phyloP scores from a whole-genome alignment of 2,888 invertebrate species.

The Lithophane leautieri region DNA sequence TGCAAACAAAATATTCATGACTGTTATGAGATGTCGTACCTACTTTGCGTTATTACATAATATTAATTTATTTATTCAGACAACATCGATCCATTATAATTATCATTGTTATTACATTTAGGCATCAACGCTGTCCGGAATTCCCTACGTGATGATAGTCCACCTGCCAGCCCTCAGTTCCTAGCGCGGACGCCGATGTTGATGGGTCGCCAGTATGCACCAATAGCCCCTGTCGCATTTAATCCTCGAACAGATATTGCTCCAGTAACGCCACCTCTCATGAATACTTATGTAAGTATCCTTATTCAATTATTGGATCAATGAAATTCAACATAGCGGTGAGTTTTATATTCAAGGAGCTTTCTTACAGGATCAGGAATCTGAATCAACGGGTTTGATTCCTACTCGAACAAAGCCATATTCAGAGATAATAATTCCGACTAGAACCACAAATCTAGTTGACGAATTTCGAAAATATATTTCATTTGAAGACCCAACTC shows the following conservation, averaged over 20 bases:
- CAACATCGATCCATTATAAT: background rate
- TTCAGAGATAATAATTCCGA: slow-evolving; percentile 66
- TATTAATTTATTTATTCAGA: background rate
- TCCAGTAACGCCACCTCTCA: slow-evolving; percentile 74
- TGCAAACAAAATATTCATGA: background rate
- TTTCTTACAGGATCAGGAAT: slow-evolving; percentile 43
- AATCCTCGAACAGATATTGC: slow-evolving; percentile 69
- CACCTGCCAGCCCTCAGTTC: slow-evolving; percentile 82
- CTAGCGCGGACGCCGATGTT: slow-evolving; percentile 71
- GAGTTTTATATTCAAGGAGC: background rate
- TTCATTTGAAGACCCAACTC: slow-evolving; percentile 63
- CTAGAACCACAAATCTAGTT: slow-evolving; percentile 67
- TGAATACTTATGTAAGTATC: slow-evolving; percentile 72
- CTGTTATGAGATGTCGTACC: background rate
- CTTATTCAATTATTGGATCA: slow-evolving; percentile 1
- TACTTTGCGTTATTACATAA: background rate
- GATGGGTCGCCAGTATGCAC: slow-evolving; percentile 80
- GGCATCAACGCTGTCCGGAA: slow-evolving; percentile 37
- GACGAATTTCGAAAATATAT: slow-evolving; percentile 63
- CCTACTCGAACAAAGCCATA: slow-evolving; percentile 71
- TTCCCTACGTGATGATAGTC: slow-evolving; percentile 82
- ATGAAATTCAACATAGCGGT: background rate
- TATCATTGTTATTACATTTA: slow-evolving; percentile 25
- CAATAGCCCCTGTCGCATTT: slow-evolving; percentile 82
- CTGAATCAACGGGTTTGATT: slow-evolving; percentile 47